A percentile compares a stretch with the other conserved stretches of the same genome.
These are phyloP conservation scores for Plusia festucae DNA, from an alignment of 2,888 invertebrate species.

Conservation along the genomic window DNA sequence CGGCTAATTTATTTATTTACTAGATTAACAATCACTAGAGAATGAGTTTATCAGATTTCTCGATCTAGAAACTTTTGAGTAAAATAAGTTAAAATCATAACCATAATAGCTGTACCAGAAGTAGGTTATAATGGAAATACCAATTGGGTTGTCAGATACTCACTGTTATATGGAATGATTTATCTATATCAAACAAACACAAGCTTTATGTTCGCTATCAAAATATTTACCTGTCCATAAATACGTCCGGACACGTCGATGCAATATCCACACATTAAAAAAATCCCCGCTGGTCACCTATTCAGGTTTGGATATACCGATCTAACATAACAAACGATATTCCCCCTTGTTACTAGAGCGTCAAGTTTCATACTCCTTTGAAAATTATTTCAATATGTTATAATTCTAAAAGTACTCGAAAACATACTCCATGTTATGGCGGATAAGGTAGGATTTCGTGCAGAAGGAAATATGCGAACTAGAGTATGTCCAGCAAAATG, in stretches of 20 bases:
- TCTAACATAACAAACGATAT: constrained; percentile 35
- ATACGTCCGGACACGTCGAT: constrained; percentile 68
- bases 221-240: constrained; percentile 77
- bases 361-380: constrained; percentile 47
- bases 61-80: background rate
- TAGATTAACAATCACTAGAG: background rate
- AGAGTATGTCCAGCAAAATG: constrained; percentile 83
- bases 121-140: background rate
- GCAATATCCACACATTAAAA: constrained; percentile 81
- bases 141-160: background rate
- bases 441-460: constrained; percentile 60
- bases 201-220: constrained; percentile 43
- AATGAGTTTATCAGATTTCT: too few relatives aligned
- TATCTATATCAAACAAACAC: constrained; percentile 19
- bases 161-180: constrained; percentile 7
- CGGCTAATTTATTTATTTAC: background rate
- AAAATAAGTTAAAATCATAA: too few relatives aligned
- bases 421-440: constrained; percentile 31
- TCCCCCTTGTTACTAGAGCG: constrained; percentile 9
- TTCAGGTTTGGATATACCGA: constrained; percentile 67
- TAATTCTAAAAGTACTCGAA: constrained; percentile 30
- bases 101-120: background rate
- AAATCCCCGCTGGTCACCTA: constrained; percentile 73
- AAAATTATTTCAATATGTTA: constrained; percentile 16
- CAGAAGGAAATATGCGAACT: constrained; percentile 67